Evolutionary conservation across 2,797 vertebrate species (phyloP).

Genomic region (Tragelaphus oryx): DNA sequence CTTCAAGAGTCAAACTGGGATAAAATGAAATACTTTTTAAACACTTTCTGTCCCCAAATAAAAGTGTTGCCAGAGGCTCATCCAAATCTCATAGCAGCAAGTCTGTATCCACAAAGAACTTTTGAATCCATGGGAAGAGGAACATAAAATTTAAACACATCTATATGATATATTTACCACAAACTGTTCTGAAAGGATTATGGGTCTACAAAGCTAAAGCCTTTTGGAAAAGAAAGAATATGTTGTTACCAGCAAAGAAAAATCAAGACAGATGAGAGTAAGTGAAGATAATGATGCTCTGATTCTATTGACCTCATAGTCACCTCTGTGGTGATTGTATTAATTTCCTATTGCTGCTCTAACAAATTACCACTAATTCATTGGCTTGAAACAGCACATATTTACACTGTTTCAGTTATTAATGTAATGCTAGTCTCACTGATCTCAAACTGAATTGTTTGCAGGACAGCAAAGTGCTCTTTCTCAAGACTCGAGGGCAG

Average conservation of each 20-base stretch:
- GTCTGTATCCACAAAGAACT: not conserved
- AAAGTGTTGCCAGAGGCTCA: conserved; percentile 11
- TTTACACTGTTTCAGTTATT: not conserved
- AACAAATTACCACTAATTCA: not conserved
- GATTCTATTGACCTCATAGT: not conserved
- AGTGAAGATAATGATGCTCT: not conserved
- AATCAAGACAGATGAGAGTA: not conserved
- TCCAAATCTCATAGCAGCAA: not conserved
- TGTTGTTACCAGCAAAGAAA: not conserved
- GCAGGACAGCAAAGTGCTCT: rapidly evolving
- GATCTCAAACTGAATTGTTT: not conserved
- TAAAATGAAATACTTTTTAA: not conserved
- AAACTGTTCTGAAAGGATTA: not conserved
- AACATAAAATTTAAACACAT: not conserved
- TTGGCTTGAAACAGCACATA: not conserved
- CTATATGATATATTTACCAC: not conserved
- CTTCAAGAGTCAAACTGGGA: not conserved
- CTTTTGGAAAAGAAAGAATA: not conserved
- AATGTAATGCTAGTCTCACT: not conserved
- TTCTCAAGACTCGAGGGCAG: not conserved
- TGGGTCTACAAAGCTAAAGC: not conserved
- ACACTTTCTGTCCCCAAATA: not conserved
- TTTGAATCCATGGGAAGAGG: not conserved
- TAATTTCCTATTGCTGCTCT: not conserved
- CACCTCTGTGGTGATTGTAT: not conserved